Evolutionary conservation across 2,888 invertebrate species (phyloP).

Genomic region (Amorpha juglandis): DNA sequence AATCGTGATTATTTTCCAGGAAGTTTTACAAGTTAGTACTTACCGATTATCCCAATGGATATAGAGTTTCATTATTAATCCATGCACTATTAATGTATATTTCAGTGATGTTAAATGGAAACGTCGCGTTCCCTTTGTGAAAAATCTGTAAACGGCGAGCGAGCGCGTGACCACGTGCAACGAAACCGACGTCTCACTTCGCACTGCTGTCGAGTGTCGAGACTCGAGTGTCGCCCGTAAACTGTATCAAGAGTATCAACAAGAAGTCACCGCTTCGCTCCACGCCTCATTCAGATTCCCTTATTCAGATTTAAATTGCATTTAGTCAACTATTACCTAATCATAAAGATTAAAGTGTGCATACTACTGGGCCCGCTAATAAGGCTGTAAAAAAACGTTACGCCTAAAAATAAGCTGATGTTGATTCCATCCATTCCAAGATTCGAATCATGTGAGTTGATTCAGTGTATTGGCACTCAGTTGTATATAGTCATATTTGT

Average conservation of each 20-base stretch:
- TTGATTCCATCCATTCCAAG: too few relatives aligned
- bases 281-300: constrained; percentile 10
- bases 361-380: neutral
- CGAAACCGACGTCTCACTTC: constrained; percentile 31
- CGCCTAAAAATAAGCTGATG: constrained; percentile 7
- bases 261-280: constrained; percentile 1
- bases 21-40: neutral
- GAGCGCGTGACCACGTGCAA: constrained; percentile 33
- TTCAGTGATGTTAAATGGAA: constrained; percentile 20
- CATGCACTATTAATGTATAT: neutral
- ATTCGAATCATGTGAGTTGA: too few relatives aligned
- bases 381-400: neutral
- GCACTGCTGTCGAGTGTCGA: too few relatives aligned
- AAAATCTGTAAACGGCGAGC: constrained; percentile 38
- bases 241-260: constrained; percentile 27
- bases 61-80: constrained; percentile 4
- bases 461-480: too few relatives aligned
- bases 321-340: neutral
- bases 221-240: neutral
- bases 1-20: neutral
- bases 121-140: constrained; percentile 32
- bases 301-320: constrained; percentile 6
- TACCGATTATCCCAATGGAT: constrained; percentile 7
- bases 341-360: neutral
- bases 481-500: too few relatives aligned